These are phyloP conservation scores for Antheraea mylitta DNA, from an alignment of 1,140 invertebrate species.

Conservation along the genomic window DNA sequence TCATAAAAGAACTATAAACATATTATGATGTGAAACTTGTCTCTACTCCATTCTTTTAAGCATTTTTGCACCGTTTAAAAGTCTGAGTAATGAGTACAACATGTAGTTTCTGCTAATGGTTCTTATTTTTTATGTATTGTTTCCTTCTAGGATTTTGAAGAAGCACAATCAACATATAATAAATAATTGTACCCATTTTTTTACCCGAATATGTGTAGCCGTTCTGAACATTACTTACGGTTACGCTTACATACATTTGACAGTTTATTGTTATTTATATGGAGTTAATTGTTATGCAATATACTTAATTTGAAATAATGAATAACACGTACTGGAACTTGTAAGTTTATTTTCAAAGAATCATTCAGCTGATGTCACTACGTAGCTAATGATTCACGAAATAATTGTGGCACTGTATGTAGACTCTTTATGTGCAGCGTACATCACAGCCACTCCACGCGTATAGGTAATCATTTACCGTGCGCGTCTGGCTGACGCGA, in stretches of 20 bases:
- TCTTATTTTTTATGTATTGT: no score
- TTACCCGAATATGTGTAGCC: no score
- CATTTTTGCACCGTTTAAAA: neutral
- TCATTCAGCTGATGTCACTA: conserved; percentile 23
- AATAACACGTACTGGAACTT: conserved; percentile 6
- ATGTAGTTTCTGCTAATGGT: neutral
- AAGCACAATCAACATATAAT: no score
- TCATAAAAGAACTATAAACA: neutral
- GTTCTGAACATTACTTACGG: no score
- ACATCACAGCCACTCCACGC: conserved; percentile 14
- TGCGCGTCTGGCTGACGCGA: neutral
- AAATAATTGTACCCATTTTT: no score
- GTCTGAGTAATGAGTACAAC: no score
- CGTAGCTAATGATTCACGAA: conserved; percentile 20
- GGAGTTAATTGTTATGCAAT: neutral
- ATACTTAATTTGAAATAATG: neutral
- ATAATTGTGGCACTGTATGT: conserved; percentile 15
- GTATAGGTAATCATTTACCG: conserved; percentile 12
- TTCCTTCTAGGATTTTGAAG: no score
- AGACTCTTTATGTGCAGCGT: conserved; percentile 5
- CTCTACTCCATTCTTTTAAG: neutral
- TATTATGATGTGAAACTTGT: neutral
- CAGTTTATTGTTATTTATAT: no score
- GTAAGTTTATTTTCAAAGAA: conserved; percentile 14
- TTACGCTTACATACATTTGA: no score